Evolutionary conservation across 2,797 vertebrate species (phyloP).

Genomic region (Ceryle rudis): DNA sequence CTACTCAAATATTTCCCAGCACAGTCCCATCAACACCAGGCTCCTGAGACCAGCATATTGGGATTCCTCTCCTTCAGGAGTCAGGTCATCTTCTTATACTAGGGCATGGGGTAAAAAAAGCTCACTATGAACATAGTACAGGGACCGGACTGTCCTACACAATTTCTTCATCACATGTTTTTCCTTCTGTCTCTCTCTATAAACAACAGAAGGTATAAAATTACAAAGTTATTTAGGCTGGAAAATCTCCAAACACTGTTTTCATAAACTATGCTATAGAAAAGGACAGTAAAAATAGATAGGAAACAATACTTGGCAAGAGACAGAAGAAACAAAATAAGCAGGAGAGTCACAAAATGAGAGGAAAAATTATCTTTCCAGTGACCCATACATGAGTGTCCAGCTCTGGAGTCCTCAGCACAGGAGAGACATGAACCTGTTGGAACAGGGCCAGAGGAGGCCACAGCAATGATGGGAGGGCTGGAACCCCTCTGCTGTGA

Average conservation of each 20-base stretch:
- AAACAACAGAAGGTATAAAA: not conserved
- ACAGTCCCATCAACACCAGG: not conserved
- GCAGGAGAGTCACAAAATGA: not conserved
- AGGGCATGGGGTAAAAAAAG: not conserved
- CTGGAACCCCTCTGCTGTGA: too few species aligned
- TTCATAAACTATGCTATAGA: accelerated
- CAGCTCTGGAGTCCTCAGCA: too few species aligned
- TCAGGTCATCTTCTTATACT: not conserved
- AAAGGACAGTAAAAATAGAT: not conserved
- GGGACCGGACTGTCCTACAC: not conserved
- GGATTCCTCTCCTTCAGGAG: not conserved
- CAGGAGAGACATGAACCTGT: too few species aligned
- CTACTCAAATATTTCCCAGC: not conserved
- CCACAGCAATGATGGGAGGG: too few species aligned
- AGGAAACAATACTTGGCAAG: not conserved
- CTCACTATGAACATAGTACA: accelerated
- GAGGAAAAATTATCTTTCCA: not conserved
- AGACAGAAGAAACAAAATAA: not conserved
- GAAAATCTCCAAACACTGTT: not conserved
- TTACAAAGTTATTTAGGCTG: not conserved
- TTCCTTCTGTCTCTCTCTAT: not conserved
- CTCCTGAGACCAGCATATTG: not conserved
- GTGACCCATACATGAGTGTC: not conserved
- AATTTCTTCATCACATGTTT: not conserved
- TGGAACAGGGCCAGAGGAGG: too few species aligned